Evolutionary conservation across 2,888 invertebrate species (phyloP), one percentile per base, ranked within the genome.

Genomic region (Eupithecia subfuscata): DNA sequence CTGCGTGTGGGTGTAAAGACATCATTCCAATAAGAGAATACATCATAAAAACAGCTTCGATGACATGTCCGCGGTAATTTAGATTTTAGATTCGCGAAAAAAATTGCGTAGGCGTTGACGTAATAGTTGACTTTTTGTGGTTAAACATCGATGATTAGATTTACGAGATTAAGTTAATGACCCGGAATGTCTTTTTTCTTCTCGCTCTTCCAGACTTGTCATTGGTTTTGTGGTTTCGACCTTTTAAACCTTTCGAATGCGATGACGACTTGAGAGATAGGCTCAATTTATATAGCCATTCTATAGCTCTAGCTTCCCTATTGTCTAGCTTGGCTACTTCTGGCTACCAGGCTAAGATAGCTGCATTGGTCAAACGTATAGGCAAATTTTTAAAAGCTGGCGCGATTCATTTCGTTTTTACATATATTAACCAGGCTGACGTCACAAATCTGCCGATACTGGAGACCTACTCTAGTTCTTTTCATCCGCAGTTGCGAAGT

Each of bases 1-100:
- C 45, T 45, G 45, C 56, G 65, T 60, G 79, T 81, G 74, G 80
- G 81, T 63, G 70, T 43, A 52, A 48, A 48, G 69, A 71, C 70
- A 75, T 64, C 25, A 25, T 52, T 72, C 45, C 45, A 43, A 45
- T 68, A n/a, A 43, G 65, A 68, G 11, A 70, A 70, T 48, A 40
- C 60, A 45, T 22, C 60, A 73, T 73, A 77, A 75, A 73, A 77
- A 71, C 75, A 64, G 22, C 40, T 45, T 70, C 60, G 68, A 75
- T 75, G 73, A 70, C 75, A 75, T 71, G 74, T 74, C 56, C 63
- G 68, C 60, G 25, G 34, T 69, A 18, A 70, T 76, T 70, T 70
- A 48, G 22, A 30, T 67, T 48, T 37, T 68, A n/a, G 25, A 25
- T 12, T 22, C 16, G 37, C 18, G 45, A 63, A 68, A 64, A n/a